A percentile compares a stretch with the other conserved stretches of the same genome.
These are phyloP conservation scores for Xiphophorus couchianus DNA, from an alignment of 2,113 vertebrate genomes.

Conservation along the genomic window DNA sequence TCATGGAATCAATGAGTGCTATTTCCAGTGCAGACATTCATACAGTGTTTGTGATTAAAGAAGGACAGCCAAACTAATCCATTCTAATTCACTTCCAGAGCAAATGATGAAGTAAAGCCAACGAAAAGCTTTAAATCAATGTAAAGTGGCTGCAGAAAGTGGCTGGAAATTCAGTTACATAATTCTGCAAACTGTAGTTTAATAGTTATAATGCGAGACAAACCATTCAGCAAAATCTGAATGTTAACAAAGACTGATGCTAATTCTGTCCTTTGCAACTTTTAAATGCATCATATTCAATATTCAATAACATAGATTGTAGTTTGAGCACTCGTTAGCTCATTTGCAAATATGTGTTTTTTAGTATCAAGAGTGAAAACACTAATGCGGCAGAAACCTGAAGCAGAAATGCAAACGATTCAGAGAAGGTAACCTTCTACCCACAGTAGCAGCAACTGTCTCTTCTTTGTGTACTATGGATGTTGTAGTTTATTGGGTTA, in stretches of 20 bases:
- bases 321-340: not conserved
- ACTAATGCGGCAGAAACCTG: too few relatives aligned
- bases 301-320: not conserved
- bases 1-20: conserved; percentile 17
- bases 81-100: not conserved
- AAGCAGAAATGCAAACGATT: too few relatives aligned
- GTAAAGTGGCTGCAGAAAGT: conserved; percentile 21
- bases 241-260: not conserved
- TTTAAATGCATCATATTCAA: not conserved
- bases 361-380: too few relatives aligned
- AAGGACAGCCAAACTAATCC: not conserved
- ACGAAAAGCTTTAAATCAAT: conserved; percentile 10
- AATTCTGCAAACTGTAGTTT: conserved; percentile 50
- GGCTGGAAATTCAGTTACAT: conserved; percentile 51
- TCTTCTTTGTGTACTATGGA: too few relatives aligned
- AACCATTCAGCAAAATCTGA: not conserved
- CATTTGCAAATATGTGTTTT: too few relatives aligned
- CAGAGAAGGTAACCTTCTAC: too few relatives aligned
- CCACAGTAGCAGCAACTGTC: too few relatives aligned
- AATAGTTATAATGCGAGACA: conserved; percentile 13
- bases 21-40: conserved; percentile 4
- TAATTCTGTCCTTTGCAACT: not conserved
- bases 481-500: too few relatives aligned
- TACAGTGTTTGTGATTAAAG: conserved; percentile 1
- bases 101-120: not conserved